Percentiles rank a stretch among this genome's conserved stretches.
Conservation (phyloP, 2,113 vertebrate species). For the Podarcis cretensis region DNA sequence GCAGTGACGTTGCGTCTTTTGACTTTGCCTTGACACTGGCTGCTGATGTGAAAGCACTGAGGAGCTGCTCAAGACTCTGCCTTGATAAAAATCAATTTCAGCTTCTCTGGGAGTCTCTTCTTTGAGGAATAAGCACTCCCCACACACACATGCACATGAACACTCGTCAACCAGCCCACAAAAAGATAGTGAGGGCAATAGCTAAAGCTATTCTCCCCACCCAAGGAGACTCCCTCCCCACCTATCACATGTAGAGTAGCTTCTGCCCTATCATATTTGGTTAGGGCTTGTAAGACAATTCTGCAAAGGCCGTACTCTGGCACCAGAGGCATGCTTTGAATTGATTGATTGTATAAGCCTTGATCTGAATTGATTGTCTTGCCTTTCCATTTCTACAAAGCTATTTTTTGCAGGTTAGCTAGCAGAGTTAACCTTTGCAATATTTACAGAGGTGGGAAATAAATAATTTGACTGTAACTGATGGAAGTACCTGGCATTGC, state of each 20-base stretch:
- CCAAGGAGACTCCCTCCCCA: neutral
- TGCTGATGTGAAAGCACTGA: neutral
- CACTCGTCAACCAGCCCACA: neutral
- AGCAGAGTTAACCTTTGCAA: neutral
- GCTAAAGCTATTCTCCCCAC: neutral
- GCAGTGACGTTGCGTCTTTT: too few species aligned
- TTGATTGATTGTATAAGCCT: slow-evolving; percentile 12
- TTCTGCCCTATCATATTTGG: neutral
- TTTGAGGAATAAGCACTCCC: neutral
- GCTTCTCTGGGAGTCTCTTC: neutral
- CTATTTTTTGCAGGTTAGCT: slow-evolving; percentile 11
- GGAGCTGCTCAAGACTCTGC: neutral
- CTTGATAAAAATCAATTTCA: neutral
- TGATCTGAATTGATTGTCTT: slow-evolving; percentile 15
- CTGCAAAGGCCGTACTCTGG: neutral
- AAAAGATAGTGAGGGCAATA: neutral
- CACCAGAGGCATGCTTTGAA: neutral
- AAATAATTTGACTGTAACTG: neutral
- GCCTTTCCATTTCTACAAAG: slow-evolving; percentile 6
- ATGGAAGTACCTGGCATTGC: neutral
- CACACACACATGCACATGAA: neutral
- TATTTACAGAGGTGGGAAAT: neutral
- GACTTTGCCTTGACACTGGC: neutral
- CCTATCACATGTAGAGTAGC: neutral
- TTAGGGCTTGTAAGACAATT: neutral